phyloP scores from a whole-genome alignment of 1,140 invertebrate genomes.

The Cephus cinctus region DNA sequence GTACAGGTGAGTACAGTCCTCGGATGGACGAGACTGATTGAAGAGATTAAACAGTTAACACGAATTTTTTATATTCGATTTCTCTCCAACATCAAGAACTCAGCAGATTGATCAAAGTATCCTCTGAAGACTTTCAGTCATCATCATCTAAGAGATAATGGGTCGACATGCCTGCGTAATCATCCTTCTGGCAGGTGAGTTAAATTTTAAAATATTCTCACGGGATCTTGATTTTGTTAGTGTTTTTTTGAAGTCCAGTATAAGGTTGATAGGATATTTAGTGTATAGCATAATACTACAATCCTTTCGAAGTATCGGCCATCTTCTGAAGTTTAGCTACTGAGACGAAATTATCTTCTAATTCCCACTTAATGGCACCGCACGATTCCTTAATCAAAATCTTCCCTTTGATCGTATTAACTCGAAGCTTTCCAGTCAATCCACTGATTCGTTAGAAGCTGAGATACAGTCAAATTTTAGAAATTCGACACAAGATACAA shows the following conservation, averaged over 20 bases:
- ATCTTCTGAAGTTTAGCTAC: background rate
- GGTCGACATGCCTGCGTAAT: conserved; percentile 19
- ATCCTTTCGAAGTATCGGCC: background rate
- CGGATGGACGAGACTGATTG: background rate
- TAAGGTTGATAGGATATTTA: too few relatives aligned
- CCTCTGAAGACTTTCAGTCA: background rate
- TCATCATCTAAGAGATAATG: conserved; percentile 18
- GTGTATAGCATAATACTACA: background rate
- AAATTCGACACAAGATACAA: background rate
- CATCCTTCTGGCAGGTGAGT: conserved; percentile 27
- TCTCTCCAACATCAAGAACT: background rate
- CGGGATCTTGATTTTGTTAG: too few relatives aligned
- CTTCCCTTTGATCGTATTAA: too few relatives aligned
- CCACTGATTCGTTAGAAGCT: background rate
- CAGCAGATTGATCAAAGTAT: background rate
- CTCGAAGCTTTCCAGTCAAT: background rate
- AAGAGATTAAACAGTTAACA: background rate
- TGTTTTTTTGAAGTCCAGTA: too few relatives aligned
- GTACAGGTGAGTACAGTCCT: conserved; percentile 15
- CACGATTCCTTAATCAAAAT: too few relatives aligned
- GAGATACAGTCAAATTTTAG: background rate
- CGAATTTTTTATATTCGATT: background rate
- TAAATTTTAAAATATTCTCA: background rate
- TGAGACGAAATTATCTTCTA: conserved; percentile 4
- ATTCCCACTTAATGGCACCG: background rate